Conservation (phyloP, 1,140 invertebrate species). For the Drosophila bipectinata region DNA sequence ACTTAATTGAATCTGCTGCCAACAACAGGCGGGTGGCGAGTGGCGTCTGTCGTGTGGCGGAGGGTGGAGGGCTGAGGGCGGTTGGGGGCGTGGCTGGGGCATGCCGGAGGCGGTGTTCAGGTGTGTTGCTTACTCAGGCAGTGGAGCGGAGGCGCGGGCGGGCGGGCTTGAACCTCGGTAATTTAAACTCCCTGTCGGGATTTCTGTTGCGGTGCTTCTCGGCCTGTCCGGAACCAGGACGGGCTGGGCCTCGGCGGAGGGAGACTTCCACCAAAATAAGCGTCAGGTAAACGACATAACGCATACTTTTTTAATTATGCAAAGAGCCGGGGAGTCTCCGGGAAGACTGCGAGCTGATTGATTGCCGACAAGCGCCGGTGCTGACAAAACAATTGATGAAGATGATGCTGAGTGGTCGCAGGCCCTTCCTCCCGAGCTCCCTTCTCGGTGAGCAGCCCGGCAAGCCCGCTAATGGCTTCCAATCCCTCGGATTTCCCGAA, state of each 20-base stretch:
- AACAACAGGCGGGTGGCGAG: not conserved
- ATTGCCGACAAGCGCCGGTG: constrained; percentile 54
- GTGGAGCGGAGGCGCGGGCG: constrained; percentile 8
- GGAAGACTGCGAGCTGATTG: constrained; percentile 59
- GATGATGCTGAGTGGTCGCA: constrained; percentile 15
- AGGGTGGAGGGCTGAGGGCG: too few species aligned
- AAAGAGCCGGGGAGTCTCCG: constrained; percentile 54
- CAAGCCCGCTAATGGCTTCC: constrained; percentile 39
- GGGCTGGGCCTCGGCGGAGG: not conserved
- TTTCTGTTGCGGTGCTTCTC: constrained; percentile 27
- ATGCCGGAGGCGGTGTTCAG: constrained; percentile 9
- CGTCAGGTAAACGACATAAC: constrained; percentile 61
- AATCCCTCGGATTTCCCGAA: constrained; percentile 10
- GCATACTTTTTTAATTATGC: constrained; percentile 80
- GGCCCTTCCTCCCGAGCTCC: not conserved
- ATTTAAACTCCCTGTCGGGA: constrained; percentile 57
- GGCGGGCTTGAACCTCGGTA: constrained; percentile 32
- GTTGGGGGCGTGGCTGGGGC: constrained; percentile 1
- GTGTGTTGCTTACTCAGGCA: constrained; percentile 42
- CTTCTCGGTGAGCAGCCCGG: constrained; percentile 18
- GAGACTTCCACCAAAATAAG: constrained; percentile 39
- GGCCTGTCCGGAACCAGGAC: not conserved
- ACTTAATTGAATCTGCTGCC: constrained; percentile 72
- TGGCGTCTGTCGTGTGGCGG: too few species aligned
- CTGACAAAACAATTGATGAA: constrained; percentile 56